phyloP scores from a whole-genome alignment of 2,888 invertebrate species.

The Pollenia amentaria region DNA sequence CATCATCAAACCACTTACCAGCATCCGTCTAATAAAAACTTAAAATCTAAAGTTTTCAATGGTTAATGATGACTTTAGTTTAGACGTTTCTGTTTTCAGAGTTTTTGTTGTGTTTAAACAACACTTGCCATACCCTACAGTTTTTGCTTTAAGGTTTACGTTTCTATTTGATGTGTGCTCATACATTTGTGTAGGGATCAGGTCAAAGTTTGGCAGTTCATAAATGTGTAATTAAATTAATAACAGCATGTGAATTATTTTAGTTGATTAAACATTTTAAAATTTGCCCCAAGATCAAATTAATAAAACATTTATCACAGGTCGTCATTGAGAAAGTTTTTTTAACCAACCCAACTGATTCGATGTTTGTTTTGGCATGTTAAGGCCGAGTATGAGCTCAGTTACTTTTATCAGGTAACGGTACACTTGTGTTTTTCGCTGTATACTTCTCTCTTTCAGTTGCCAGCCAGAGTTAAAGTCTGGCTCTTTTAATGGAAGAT shows the following conservation, averaged over 20 bases:
- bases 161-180: not conserved
- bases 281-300: too few relatives aligned
- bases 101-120: not conserved
- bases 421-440: too few relatives aligned
- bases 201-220: not conserved
- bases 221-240: constrained; percentile 1
- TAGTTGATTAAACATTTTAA: not conserved
- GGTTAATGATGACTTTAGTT: constrained; percentile 2
- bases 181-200: not conserved
- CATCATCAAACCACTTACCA: not conserved
- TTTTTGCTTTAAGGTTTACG: not conserved
- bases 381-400: too few relatives aligned
- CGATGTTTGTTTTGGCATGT: too few relatives aligned
- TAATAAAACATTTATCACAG: too few relatives aligned
- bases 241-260: constrained; percentile 2
- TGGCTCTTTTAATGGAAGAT: too few relatives aligned
- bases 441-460: too few relatives aligned
- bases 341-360: too few relatives aligned
- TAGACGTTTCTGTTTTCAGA: not conserved
- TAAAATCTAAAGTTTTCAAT: constrained; percentile 10
- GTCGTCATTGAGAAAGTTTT: too few relatives aligned
- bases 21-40: not conserved
- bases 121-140: constrained; percentile 10
- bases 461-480: too few relatives aligned
- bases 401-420: too few relatives aligned